Conservation (phyloP, 2,888 invertebrate genomes). For the Drosophila formosana region DNA sequence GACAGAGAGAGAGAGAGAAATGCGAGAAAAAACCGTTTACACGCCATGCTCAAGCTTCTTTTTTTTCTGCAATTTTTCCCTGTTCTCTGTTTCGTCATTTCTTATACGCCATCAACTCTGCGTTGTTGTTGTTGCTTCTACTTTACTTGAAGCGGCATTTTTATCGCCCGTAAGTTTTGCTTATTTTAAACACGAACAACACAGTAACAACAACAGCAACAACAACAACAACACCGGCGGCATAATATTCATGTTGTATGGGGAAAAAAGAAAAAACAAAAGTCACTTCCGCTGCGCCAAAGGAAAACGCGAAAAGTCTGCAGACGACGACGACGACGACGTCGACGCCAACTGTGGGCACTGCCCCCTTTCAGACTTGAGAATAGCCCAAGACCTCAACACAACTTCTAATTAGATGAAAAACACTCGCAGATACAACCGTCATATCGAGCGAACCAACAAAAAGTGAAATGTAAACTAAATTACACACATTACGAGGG, state of each 20-base stretch:
- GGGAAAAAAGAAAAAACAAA: constrained; percentile 73
- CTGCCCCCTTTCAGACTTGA: constrained; percentile 28
- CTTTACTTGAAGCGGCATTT: constrained; percentile 61
- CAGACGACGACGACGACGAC: constrained; percentile 37
- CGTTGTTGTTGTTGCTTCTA: constrained; percentile 35
- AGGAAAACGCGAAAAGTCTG: constrained; percentile 77
- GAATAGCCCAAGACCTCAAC: constrained; percentile 27
- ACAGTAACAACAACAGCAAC: constrained; percentile 37
- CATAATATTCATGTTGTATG: constrained; percentile 76
- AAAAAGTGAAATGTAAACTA: constrained; percentile 14
- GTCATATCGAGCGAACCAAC: neutral
- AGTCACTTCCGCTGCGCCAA: constrained; percentile 82
- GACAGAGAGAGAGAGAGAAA: constrained; percentile 12
- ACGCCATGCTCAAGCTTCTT: constrained; percentile 65
- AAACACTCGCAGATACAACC: constrained; percentile 34
- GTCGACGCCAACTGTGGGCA: constrained; percentile 28
- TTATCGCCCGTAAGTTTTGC: constrained; percentile 76
- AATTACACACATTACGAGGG: neutral
- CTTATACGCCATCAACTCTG: constrained; percentile 54
- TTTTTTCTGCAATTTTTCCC: constrained; percentile 47
- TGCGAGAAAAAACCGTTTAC: constrained; percentile 66
- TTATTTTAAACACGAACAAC: constrained; percentile 72
- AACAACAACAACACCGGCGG: constrained; percentile 63
- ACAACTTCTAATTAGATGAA: constrained; percentile 57
- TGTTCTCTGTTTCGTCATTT: constrained; percentile 63